Percentiles rank a stretch among this genome's conserved stretches.
phyloP scores from a whole-genome alignment of 1,140 invertebrate species.

The Apocrypta bakeri region DNA sequence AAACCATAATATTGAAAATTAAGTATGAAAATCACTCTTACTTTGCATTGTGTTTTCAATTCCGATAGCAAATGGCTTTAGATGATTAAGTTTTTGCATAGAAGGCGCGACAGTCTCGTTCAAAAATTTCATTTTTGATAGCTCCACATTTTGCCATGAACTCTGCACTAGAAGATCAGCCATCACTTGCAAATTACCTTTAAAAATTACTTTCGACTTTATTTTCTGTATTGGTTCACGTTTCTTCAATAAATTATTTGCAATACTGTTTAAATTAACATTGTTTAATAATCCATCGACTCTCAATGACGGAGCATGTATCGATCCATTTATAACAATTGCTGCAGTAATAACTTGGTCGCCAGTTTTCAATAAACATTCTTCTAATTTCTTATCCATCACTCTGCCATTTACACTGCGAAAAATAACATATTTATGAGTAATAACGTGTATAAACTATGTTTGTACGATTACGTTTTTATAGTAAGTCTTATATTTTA shows the following conservation, averaged over 20 bases:
- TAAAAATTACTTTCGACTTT: conserved; percentile 53
- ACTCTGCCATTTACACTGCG: conserved; percentile 56
- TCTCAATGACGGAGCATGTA: conserved; percentile 52
- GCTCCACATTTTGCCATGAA: conserved; percentile 48
- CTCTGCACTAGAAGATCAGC: conserved; percentile 56
- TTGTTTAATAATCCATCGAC: conserved; percentile 58
- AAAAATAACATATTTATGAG: neutral
- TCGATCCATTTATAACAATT: conserved; percentile 54
- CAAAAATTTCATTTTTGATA: conserved; percentile 48
- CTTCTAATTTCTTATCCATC: conserved; percentile 49
- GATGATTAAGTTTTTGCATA: conserved; percentile 32
- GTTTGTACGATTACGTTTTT: neutral
- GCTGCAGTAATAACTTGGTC: conserved; percentile 56
- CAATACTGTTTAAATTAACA: conserved; percentile 55
- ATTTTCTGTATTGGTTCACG: conserved; percentile 52
- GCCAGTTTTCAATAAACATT: conserved; percentile 53
- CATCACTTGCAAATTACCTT: conserved; percentile 53
- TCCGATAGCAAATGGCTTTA: conserved; percentile 24
- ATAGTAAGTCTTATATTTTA: neutral
- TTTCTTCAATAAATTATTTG: conserved; percentile 56
- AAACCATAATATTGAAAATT: neutral
- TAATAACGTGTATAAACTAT: neutral
- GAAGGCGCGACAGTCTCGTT: neutral
- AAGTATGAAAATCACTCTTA: conserved; percentile 41
- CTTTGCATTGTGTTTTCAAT: conserved; percentile 53